Evolutionary conservation across 2,888 invertebrate genomes (phyloP).

Genomic region (Drosophila dives): DNA sequence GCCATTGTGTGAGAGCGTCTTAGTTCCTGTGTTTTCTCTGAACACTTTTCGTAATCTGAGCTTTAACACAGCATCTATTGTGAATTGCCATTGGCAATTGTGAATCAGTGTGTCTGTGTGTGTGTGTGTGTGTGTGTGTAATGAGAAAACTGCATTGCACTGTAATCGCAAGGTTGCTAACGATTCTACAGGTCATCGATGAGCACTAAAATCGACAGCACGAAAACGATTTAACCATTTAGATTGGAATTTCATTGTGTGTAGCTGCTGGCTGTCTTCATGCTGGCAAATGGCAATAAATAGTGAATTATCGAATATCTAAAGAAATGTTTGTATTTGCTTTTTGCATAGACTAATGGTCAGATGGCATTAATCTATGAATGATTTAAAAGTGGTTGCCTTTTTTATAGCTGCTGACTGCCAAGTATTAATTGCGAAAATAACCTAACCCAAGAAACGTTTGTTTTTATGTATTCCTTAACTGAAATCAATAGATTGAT

Average conservation of each 20-base stretch:
- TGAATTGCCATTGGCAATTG: slow-evolving; percentile 37
- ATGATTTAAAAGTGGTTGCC: not conserved
- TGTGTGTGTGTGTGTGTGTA: not conserved
- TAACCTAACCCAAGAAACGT: not conserved
- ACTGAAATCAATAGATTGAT: not conserved
- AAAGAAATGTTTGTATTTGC: slow-evolving; percentile 3
- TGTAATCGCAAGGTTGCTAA: slow-evolving; percentile 47
- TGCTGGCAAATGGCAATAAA: slow-evolving; percentile 1
- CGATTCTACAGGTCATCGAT: slow-evolving; percentile 45
- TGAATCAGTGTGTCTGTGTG: not conserved
- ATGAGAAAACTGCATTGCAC: slow-evolving; percentile 41
- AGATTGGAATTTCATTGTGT: slow-evolving; percentile 15
- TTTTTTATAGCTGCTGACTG: not conserved
- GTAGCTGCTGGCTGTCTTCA: not conserved
- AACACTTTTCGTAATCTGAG: slow-evolving; percentile 39
- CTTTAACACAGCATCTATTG: slow-evolving; percentile 43
- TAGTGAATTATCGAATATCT: slow-evolving; percentile 9
- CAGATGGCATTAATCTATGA: slow-evolving; percentile 1
- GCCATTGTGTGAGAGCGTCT: slow-evolving; percentile 34
- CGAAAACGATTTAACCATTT: slow-evolving; percentile 31
- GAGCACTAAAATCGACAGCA: slow-evolving; percentile 25
- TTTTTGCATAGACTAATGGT: not conserved
- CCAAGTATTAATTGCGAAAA: not conserved
- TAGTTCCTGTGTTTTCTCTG: slow-evolving; percentile 20
- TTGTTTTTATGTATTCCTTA: not conserved